Conservation (phyloP, 1,140 invertebrate genomes). For the Tenebrio molitor region DNA sequence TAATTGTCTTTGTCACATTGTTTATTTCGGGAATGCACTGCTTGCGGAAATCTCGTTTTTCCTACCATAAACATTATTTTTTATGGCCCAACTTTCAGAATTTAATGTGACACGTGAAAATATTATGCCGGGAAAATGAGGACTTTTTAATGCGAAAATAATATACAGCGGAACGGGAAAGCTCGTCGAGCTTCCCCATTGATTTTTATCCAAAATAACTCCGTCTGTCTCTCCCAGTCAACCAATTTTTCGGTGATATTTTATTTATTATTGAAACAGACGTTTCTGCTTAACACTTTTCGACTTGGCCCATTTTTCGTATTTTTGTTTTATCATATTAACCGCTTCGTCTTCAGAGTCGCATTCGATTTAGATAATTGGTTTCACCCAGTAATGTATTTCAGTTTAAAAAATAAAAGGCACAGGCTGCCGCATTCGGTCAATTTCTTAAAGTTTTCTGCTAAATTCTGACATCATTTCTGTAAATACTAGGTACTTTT, state of each 20-base stretch:
- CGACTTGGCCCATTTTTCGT: too few species aligned
- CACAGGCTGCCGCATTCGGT: too few species aligned
- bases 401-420: too few species aligned
- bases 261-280: slow-evolving; percentile 22
- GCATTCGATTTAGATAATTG: too few species aligned
- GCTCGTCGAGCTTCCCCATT: not conserved
- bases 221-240: not conserved
- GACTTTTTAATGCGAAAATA: slow-evolving; percentile 1
- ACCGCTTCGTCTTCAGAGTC: too few species aligned
- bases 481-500: too few species aligned
- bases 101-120: slow-evolving; percentile 11
- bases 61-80: slow-evolving; percentile 29
- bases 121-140: not conserved
- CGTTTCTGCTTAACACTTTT: not conserved
- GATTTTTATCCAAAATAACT: slow-evolving; percentile 3
- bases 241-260: not conserved
- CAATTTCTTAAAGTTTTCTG: too few species aligned
- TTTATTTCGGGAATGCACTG: not conserved
- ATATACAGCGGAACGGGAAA: not conserved
- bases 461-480: too few species aligned
- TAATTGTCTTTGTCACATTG: slow-evolving; percentile 24
- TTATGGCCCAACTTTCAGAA: slow-evolving; percentile 13
- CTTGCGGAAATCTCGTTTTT: slow-evolving; percentile 7
- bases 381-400: too few species aligned
- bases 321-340: too few species aligned